These are phyloP conservation scores for Drosophila birchii DNA, from an alignment of 2,888 invertebrate species.

Conservation along the genomic window DNA sequence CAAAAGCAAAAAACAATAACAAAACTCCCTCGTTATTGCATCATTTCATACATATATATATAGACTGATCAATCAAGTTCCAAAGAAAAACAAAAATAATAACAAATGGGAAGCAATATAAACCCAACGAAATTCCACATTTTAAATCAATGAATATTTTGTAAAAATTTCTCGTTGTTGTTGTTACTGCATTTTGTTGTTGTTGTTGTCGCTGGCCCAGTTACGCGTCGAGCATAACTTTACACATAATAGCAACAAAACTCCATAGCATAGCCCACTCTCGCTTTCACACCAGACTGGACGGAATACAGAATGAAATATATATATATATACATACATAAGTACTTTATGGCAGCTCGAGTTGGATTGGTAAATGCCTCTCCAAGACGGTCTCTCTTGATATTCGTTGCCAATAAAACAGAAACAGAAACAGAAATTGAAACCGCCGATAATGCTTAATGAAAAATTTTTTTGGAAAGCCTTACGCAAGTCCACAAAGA, in stretches of 20 bases:
- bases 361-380: constrained; percentile 32
- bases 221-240: constrained; percentile 79
- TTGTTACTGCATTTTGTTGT: constrained; percentile 35
- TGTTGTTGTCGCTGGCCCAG: constrained; percentile 64
- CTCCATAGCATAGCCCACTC: constrained; percentile 52
- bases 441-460: constrained; percentile 16
- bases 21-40: constrained; percentile 42
- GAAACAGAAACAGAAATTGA: constrained; percentile 21
- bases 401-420: constrained; percentile 41
- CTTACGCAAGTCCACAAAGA: constrained; percentile 21
- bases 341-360: background rate
- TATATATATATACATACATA: background rate
- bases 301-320: constrained; percentile 70
- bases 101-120: constrained; percentile 25
- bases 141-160: constrained; percentile 71
- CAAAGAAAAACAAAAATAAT: constrained; percentile 12
- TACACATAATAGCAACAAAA: constrained; percentile 54
- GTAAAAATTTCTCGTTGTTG: constrained; percentile 37
- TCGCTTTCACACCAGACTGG: constrained; percentile 70
- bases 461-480: constrained; percentile 4
- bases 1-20: background rate
- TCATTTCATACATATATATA: constrained; percentile 16
- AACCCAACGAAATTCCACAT: constrained; percentile 43
- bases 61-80: constrained; percentile 49
- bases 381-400: constrained; percentile 17